A percentile compares a stretch with the other conserved stretches of the same genome.
Evolutionary conservation across 1,140 invertebrate species (phyloP).

Genomic region (Goniozus legneri): DNA sequence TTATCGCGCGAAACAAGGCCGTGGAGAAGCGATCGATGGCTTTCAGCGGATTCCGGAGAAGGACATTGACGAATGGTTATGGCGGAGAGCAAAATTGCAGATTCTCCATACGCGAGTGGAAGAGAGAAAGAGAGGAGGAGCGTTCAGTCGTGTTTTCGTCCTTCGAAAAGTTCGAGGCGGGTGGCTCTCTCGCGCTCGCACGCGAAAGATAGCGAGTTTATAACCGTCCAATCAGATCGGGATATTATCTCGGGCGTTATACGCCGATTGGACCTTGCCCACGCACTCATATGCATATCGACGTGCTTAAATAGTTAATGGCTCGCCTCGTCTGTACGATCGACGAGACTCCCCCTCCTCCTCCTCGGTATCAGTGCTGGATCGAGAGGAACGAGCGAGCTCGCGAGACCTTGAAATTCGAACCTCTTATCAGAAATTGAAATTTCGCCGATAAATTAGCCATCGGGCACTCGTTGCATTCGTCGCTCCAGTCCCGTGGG

Average conservation of each 20-base stretch:
- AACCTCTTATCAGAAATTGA: too few species aligned
- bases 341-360: constrained; percentile 11
- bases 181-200: too few species aligned
- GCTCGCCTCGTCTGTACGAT: constrained; percentile 20
- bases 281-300: constrained; percentile 41
- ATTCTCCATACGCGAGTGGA: background rate
- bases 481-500: too few species aligned
- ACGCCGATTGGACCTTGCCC: constrained; percentile 33
- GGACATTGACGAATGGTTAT: background rate
- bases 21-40: too few species aligned
- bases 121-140: background rate
- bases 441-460: too few species aligned
- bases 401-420: too few species aligned
- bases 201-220: constrained; percentile 24
- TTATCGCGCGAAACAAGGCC: too few species aligned
- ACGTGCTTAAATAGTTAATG: constrained; percentile 40
- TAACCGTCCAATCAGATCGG: constrained; percentile 35
- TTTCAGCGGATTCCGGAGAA: background rate
- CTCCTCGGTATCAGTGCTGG: too few species aligned
- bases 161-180: constrained; percentile 26
- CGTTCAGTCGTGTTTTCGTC: constrained; percentile 4
- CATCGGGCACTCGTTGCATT: too few species aligned
- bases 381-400: too few species aligned
- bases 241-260: constrained; percentile 37
- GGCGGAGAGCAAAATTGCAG: background rate